phyloP scores from a whole-genome alignment of 2,797 vertebrate species.

The Delichon dasypus region DNA sequence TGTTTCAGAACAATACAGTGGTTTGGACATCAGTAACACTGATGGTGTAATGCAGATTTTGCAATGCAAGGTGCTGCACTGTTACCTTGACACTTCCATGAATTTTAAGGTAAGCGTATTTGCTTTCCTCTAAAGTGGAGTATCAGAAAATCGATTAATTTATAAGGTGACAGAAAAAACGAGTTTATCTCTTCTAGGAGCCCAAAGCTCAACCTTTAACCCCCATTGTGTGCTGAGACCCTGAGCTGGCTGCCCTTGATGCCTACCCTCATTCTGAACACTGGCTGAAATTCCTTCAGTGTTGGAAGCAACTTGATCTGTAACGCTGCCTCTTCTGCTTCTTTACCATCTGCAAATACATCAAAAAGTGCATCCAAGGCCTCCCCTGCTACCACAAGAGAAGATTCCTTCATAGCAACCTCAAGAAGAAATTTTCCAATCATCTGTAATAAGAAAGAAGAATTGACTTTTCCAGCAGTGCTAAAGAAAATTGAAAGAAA shows the following conservation, averaged over 20 bases:
- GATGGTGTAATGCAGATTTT: background rate
- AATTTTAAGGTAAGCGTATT: background rate
- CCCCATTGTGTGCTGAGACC: background rate
- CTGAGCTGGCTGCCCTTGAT: background rate
- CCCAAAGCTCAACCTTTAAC: background rate
- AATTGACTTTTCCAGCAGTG: background rate
- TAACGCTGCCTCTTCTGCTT: constrained; percentile 86
- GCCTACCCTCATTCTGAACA: constrained; percentile 91
- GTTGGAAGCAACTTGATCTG: constrained; percentile 84
- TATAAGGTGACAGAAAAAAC: too few species aligned
- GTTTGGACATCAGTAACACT: background rate
- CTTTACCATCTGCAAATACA: constrained; percentile 93
- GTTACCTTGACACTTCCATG: background rate
- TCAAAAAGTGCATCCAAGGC: constrained; percentile 95
- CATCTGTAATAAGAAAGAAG: constrained; percentile 76
- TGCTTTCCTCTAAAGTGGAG: background rate
- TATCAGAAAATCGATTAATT: background rate
- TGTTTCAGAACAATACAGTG: background rate
- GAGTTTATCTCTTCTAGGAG: background rate
- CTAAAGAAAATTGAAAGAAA: background rate
- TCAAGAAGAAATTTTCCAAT: constrained; percentile 91
- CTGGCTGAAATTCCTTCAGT: constrained; percentile 90
- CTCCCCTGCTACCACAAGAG: constrained; percentile 91
- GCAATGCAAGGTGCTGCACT: background rate
- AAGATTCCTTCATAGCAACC: constrained; percentile 84